Percentiles rank a stretch among this genome's conserved stretches.
Evolutionary conservation across 2,888 invertebrate genomes (phyloP).

Genomic region (Notodonta dromedarius): DNA sequence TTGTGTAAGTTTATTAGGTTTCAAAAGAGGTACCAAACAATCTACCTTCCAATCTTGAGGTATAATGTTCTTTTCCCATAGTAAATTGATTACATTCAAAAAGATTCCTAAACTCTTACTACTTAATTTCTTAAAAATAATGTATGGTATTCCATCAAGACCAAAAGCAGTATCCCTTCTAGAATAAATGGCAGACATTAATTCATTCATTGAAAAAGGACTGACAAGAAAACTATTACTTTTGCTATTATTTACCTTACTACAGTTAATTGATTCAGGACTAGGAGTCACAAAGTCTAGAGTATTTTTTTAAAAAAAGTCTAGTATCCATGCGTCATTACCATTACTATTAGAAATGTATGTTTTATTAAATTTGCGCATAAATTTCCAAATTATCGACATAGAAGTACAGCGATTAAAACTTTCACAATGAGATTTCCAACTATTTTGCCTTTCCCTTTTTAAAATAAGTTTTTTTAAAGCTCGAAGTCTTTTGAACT

Average conservation of each 20-base stretch:
- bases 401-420: slow-evolving; percentile 14
- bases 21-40: slow-evolving; percentile 19
- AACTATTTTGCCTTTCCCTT: slow-evolving; percentile 8
- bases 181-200: slow-evolving; percentile 5
- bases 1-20: slow-evolving; percentile 11
- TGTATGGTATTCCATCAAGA: slow-evolving; percentile 6
- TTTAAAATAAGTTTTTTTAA: slow-evolving; percentile 12
- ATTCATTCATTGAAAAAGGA: slow-evolving; percentile 8
- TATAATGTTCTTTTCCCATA: slow-evolving; percentile 11
- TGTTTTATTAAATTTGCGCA: slow-evolving; percentile 15
- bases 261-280: background rate
- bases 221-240: slow-evolving; percentile 4
- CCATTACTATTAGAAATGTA: background rate
- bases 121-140: slow-evolving; percentile 6
- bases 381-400: slow-evolving; percentile 9
- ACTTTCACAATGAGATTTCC: slow-evolving; percentile 6
- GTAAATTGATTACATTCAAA: slow-evolving; percentile 4
- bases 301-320: background rate
- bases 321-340: background rate
- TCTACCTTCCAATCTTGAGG: slow-evolving; percentile 15
- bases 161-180: slow-evolving; percentile 13
- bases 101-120: slow-evolving; percentile 2
- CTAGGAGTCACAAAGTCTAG: background rate
- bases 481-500: slow-evolving; percentile 13
- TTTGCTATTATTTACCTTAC: background rate